These are phyloP conservation scores for Phymorhynchus buccinoides DNA, from an alignment of 1,140 invertebrate genomes.

Conservation along the genomic window DNA sequence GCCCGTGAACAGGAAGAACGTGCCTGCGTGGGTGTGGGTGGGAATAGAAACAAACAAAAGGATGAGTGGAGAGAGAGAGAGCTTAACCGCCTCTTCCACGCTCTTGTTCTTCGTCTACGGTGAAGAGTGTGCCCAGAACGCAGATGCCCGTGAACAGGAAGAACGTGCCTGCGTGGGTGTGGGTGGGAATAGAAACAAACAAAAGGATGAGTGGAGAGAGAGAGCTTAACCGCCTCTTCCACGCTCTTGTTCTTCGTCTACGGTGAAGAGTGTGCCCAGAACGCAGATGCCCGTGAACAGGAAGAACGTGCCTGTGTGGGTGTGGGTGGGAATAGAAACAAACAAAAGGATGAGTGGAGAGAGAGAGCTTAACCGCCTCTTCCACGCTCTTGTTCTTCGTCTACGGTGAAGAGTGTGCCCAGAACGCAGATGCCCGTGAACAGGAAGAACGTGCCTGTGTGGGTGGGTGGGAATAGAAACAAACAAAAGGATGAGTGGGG, in stretches of 20 bases:
- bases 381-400: no score
- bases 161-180: conserved; percentile 77
- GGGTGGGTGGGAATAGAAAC: neutral
- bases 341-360: no score
- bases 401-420: no score
- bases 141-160: conserved; percentile 87
- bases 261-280: neutral
- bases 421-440: neutral
- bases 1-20: conserved; percentile 86
- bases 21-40: conserved; percentile 69
- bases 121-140: conserved; percentile 83
- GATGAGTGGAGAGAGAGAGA: no score
- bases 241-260: no score
- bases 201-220: neutral
- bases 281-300: neutral
- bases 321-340: neutral
- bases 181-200: neutral
- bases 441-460: neutral
- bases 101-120: conserved; percentile 91
- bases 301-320: neutral
- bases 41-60: neutral
- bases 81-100: conserved; percentile 86
- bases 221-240: no score
- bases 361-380: no score
- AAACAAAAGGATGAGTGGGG: neutral